Conservation (phyloP, 2,113 vertebrate genomes). For the Capreolus pygargus region DNA sequence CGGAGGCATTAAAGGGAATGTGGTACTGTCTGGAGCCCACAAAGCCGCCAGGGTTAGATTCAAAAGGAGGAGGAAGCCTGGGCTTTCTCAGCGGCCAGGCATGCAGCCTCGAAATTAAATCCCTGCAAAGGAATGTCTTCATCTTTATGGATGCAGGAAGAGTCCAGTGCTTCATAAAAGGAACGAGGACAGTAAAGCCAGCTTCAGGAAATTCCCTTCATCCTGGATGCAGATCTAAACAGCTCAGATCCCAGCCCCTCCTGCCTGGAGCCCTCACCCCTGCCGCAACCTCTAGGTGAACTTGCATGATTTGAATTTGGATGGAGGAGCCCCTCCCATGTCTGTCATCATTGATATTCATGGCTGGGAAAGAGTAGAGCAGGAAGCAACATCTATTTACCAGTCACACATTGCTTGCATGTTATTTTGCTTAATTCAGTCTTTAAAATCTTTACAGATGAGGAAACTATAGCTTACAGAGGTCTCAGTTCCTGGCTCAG, state of each 20-base stretch:
- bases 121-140: slow-evolving; percentile 78
- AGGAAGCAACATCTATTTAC: background rate
- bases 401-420: fast-evolving
- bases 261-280: background rate
- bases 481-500: background rate
- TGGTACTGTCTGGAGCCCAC: background rate
- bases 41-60: background rate
- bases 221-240: background rate
- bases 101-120: slow-evolving; percentile 62
- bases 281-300: background rate
- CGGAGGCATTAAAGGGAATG: slow-evolving; percentile 25
- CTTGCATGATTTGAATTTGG: background rate
- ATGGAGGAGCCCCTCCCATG: background rate
- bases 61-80: background rate
- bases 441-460: background rate
- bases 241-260: background rate
- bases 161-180: slow-evolving; percentile 70
- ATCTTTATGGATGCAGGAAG: slow-evolving; percentile 70
- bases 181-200: slow-evolving; percentile 72
- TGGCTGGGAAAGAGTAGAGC: background rate
- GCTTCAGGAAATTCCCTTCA: slow-evolving; percentile 74
- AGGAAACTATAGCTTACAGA: background rate
- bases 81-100: slow-evolving; percentile 13
- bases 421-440: background rate
- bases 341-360: background rate